Evolutionary conservation across 2,113 vertebrate genomes (phyloP).

Genomic region (Pelusios castaneus): DNA sequence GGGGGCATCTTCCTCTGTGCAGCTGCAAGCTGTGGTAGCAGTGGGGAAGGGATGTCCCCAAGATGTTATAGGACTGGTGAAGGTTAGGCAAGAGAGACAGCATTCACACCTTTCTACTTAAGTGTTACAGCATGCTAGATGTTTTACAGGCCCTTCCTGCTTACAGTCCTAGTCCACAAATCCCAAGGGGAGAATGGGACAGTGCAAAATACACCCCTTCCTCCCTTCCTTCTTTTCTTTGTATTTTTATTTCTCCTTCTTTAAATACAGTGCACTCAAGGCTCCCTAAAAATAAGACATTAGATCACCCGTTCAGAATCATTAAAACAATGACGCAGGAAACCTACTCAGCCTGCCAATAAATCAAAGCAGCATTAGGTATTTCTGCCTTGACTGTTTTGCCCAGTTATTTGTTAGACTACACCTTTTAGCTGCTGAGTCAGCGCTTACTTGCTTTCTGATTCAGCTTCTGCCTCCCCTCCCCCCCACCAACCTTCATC

Average conservation of each 20-base stretch:
- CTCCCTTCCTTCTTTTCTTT: no score
- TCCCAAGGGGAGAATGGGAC: no score
- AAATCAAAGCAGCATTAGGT: not conserved
- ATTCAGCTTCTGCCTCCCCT: not conserved
- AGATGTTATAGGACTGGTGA: no score
- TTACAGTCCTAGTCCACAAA: no score
- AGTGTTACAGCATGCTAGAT: no score
- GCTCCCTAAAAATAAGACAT: not conserved
- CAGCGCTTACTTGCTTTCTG: not conserved
- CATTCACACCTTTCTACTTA: no score
- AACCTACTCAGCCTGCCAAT: not conserved
- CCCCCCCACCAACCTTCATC: not conserved
- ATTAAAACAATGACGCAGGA: not conserved
- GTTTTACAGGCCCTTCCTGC: no score
- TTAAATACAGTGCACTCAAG: not conserved
- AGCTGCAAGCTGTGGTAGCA: no score
- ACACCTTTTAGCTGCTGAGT: not conserved
- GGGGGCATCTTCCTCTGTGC: no score
- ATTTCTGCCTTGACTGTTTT: not conserved
- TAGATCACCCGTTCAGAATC: not conserved
- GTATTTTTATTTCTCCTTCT: not conserved
- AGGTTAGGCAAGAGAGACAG: no score
- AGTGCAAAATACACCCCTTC: no score
- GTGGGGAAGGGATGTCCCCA: no score
- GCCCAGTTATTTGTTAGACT: not conserved